Base-by-base conservation (phyloP, 2,113 vertebrate genomes). In the Xerus inauris region DNA sequence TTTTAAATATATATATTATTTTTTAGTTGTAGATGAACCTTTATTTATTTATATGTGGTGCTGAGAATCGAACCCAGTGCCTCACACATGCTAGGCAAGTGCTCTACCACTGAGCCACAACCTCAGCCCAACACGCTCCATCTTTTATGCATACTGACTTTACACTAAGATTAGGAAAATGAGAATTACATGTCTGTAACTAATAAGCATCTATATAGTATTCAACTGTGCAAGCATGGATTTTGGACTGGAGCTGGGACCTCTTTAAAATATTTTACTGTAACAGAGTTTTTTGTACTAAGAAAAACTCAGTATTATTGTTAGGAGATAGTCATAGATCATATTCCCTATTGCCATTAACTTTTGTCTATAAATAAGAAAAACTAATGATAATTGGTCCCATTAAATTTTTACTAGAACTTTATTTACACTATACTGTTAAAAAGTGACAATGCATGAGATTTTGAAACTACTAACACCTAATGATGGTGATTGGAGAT, bases 381-480 rank as follows among this genome's bases (percentile, higher is more conserved):
- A 87, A 62, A 62, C 26, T 64, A 72, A 71, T 87, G 83, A 85
- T 84, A 93, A 90, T 64, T 93, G 12, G 42, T n/a, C 59, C 42
- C 16, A 82, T 19, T 93, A 90, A 90, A 81, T 76, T 86, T 87
- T 87, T 87, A 82, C n/a, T 89, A 73, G 20, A 59, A 57, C 40
- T 79, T 77, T 94, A 42, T 77, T 79, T 84, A 80, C 2, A 42
- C 54, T 88, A 45, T 57, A 49, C 30, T 94, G 13, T 94, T 54
- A 95, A 95, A 84, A 77, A 96, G 76, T 80, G 22, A 79, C 38
- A 85, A 30, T 94, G 40, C 30, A 42, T 81, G 71, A 85, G 30
- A 89, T 64, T 96, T 94, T 87, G 24, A 93, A 93, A 87, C 62
- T 94, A 28, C 40, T 84, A 28, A 89, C 47, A 40, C 11, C 26